Evolutionary conservation across 2,888 invertebrate genomes (phyloP), one percentile per base, ranked within the genome.

Genomic region (Macropis europaea): DNA sequence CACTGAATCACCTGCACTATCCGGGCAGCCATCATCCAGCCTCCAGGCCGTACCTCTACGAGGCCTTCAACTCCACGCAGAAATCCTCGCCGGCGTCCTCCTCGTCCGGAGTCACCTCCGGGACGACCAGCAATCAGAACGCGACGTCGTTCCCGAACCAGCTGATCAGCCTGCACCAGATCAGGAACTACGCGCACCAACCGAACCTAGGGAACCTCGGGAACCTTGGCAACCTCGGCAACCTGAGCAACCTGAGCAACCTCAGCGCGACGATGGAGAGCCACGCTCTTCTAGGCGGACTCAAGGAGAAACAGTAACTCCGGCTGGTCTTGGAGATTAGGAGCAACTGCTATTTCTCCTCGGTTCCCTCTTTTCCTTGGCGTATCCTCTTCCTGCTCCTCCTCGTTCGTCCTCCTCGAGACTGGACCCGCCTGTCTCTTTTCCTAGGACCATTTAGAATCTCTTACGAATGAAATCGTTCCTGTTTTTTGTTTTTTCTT

Each of bases 111-210:
- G 84, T 88, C 2, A 86, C 88, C 11, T 77, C 87, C 9, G 88
- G 85, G 19, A 77, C 82, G 3, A 81, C 87, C 45, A 82, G 71
- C 73, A 88, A 86, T 81, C 87, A 86, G 82, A 92, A 91, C 68
- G 92, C 94, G 1, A 92, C 93, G 78, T 93, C 94, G 64, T 97
- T 97, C 91, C 97, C 97, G 69, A 97, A 97, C 90, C 97, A 97
- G 91, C 92, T 97, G 91, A 97, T 97, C 90, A 97, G 97, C 82
- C 92, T 98, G 82, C 98, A 98, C 91, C 98, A 98, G 92, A 98
- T 98, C 87, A 94, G 98, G 90, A 98, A 98, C 91, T 98, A 97
- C 91, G 97, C 97, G 75, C 97, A 97, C 90, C 97, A 97, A 89
- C 97, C 97, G 71, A 94, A 95, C 77, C 92, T 93, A 36, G 93